These are phyloP conservation scores for Chromis chromis DNA, from an alignment of 2,797 vertebrate species.

Conservation along the genomic window DNA sequence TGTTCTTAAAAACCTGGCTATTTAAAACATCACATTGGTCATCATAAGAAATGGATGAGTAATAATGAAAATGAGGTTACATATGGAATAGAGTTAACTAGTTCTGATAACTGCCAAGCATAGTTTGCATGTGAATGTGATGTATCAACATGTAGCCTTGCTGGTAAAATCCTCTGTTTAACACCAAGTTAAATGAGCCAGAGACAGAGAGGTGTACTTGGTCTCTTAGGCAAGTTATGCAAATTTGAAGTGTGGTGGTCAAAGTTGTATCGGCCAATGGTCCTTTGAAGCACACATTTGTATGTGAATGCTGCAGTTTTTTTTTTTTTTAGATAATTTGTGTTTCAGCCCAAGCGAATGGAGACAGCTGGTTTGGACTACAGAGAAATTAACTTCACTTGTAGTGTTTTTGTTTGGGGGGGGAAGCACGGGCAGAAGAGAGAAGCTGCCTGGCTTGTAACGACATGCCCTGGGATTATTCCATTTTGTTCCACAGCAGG, in stretches of 20 bases:
- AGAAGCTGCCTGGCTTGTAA: conserved; percentile 74
- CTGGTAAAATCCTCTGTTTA: neutral
- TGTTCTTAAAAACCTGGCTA: no score
- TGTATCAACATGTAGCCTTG: neutral
- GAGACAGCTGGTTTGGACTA: conserved; percentile 68
- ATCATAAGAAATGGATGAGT: no score
- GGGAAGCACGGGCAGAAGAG: conserved; percentile 48
- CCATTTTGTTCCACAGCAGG: conserved; percentile 69
- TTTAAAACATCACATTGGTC: no score
- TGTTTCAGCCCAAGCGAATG: conserved; percentile 35
- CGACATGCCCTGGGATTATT: conserved; percentile 79
- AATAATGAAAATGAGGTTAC: neutral
- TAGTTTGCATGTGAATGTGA: neutral
- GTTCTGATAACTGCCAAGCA: neutral
- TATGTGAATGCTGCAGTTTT: conserved; percentile 64
- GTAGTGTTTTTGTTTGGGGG: conserved; percentile 67
- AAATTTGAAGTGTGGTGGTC: conserved; percentile 35
- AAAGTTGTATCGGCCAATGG: conserved; percentile 35
- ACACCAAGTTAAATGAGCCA: neutral
- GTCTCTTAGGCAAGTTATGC: neutral
- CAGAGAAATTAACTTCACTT: conserved; percentile 59
- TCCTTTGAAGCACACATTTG: conserved; percentile 26
- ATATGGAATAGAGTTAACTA: neutral
- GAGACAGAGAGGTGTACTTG: neutral
- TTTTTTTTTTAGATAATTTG: conserved; percentile 48